phyloP scores from a whole-genome alignment of 2,797 vertebrate species.

The Hoplostethus atlanticus region DNA sequence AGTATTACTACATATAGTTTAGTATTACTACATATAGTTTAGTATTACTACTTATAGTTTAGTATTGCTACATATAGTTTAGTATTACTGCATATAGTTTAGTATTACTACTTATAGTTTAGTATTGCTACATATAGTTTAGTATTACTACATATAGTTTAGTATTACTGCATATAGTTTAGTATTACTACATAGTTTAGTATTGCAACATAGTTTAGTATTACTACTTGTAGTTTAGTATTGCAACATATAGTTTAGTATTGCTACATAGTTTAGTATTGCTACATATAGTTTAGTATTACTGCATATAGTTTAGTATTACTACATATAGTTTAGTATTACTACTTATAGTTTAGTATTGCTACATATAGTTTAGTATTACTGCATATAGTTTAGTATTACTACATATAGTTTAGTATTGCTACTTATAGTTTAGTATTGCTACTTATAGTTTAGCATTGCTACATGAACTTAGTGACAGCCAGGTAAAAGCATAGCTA shows the following conservation, averaged over 20 bases:
- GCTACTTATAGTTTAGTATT: background rate
- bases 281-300: background rate
- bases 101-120: background rate
- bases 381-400: too few relatives aligned
- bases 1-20: too few relatives aligned
- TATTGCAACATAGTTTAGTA: accelerated
- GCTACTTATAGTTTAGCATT: background rate
- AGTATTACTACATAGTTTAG: constrained; percentile 3
- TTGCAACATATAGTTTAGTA: background rate
- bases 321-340: background rate
- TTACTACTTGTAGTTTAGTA: too few relatives aligned
- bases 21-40: too few relatives aligned
- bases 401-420: too few relatives aligned
- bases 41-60: too few relatives aligned
- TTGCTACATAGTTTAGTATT: background rate
- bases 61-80: background rate
- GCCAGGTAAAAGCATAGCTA: too few relatives aligned
- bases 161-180: constrained; percentile 34
- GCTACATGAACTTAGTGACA: too few relatives aligned
- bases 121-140: constrained; percentile 8
- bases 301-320: constrained; percentile 12
- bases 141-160: background rate
- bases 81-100: too few relatives aligned
- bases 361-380: too few relatives aligned
- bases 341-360: background rate